phyloP scores from a whole-genome alignment of 2,888 invertebrate species.

The Leuctra nigra region DNA sequence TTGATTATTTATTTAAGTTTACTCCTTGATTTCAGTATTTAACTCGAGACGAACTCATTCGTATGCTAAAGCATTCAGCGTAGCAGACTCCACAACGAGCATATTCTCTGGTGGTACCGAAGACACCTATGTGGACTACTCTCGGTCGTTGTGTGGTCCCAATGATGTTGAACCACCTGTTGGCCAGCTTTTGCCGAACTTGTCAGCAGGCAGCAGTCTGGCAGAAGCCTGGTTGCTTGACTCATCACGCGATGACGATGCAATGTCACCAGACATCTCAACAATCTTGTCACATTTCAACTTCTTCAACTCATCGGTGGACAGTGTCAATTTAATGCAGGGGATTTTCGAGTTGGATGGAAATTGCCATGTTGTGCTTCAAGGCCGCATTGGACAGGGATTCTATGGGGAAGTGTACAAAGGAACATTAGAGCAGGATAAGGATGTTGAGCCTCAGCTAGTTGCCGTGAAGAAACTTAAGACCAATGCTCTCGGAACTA shows the following conservation, averaged over 20 bases:
- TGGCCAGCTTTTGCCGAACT: constrained; percentile 15
- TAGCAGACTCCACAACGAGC: constrained; percentile 38
- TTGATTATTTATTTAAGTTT: no score
- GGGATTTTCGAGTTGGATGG: constrained; percentile 50
- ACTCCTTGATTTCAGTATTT: constrained; percentile 43
- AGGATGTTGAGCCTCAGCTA: constrained; percentile 44
- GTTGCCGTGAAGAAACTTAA: constrained; percentile 65
- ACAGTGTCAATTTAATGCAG: constrained; percentile 44
- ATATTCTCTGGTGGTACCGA: constrained; percentile 37
- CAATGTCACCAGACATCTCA: constrained; percentile 38
- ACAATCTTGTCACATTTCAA: constrained; percentile 38
- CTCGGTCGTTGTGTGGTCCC: constrained; percentile 16
- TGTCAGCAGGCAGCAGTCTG: constrained; percentile 17
- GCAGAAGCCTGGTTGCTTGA: constrained; percentile 12
- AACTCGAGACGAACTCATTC: constrained; percentile 54
- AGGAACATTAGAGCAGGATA: constrained; percentile 58
- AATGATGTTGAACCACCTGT: constrained; percentile 10
- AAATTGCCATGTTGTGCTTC: constrained; percentile 53
- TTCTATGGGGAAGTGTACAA: constrained; percentile 82
- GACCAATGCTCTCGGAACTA: constrained; percentile 40
- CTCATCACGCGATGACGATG: constrained; percentile 33
- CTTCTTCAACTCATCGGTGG: constrained; percentile 39
- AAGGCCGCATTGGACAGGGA: constrained; percentile 62
- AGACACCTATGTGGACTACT: constrained; percentile 26
- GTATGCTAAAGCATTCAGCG: constrained; percentile 47